Evolutionary conservation across 2,888 invertebrate genomes (phyloP).

Genomic region (Hypomecis atomaria): DNA sequence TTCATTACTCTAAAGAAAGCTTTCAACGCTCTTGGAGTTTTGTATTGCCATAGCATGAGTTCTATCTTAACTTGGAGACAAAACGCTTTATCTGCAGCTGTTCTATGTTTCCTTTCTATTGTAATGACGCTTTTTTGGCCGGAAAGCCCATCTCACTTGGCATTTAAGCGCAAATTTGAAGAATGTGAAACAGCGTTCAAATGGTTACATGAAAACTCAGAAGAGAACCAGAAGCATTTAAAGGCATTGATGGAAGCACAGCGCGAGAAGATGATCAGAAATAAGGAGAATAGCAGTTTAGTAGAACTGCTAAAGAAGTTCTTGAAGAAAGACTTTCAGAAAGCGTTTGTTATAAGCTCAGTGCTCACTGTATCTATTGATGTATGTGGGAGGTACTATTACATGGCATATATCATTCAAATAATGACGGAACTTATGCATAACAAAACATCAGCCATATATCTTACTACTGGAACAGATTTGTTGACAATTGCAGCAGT

Average conservation of each 20-base stretch:
- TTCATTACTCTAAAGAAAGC: conserved; percentile 53
- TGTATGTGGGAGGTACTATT: conserved; percentile 54
- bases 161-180: conserved; percentile 52
- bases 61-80: conserved; percentile 55
- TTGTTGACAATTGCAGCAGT: conserved; percentile 47
- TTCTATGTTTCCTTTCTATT: conserved; percentile 36
- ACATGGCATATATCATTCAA: conserved; percentile 51
- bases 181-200: conserved; percentile 52
- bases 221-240: conserved; percentile 47
- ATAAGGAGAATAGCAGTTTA: conserved; percentile 12
- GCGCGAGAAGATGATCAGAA: conserved; percentile 32
- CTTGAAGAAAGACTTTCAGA: conserved; percentile 50
- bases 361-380: conserved; percentile 53
- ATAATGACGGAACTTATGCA: conserved; percentile 53
- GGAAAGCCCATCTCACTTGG: conserved; percentile 59
- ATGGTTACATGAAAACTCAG: conserved; percentile 51
- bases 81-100: conserved; percentile 45
- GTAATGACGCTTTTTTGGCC: conserved; percentile 53
- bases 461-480: conserved; percentile 55
- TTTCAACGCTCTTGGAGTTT: conserved; percentile 44
- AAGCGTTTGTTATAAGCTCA: conserved; percentile 46
- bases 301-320: conserved; percentile 38
- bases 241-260: conserved; percentile 47
- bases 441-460: conserved; percentile 49
- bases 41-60: conserved; percentile 53